phyloP scores from a whole-genome alignment of 2,113 vertebrate species.

The Triplophysa dalaica region DNA sequence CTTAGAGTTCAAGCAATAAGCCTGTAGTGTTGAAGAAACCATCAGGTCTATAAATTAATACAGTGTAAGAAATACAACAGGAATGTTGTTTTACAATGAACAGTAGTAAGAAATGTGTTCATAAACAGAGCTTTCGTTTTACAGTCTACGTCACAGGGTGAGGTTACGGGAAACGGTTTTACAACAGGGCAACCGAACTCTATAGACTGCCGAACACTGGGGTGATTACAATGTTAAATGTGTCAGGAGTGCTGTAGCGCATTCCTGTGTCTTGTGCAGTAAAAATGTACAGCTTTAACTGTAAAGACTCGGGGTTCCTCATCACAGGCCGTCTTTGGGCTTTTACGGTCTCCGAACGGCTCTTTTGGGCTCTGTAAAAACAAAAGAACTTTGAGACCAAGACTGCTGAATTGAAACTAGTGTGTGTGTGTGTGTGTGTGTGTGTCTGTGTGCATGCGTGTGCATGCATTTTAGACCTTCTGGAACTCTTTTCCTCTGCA shows the following conservation, averaged over 20 bases:
- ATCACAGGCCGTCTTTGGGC: conserved; percentile 26
- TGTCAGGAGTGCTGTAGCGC: not conserved
- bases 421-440: not conserved
- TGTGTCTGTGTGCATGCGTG: not conserved
- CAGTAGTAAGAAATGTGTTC: conserved; percentile 21
- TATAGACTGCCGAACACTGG: conserved; percentile 12
- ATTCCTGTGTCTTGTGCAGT: conserved; percentile 37
- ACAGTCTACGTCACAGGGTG: not conserved
- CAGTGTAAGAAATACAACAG: not conserved
- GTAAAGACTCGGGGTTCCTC: conserved; percentile 15
- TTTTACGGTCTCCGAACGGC: conserved; percentile 35
- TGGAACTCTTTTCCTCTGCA: not conserved
- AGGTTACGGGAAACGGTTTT: conserved; percentile 31
- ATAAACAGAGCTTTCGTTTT: conserved; percentile 11
- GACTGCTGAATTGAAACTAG: not conserved
- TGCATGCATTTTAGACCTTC: not conserved
- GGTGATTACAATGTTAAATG: conserved; percentile 24
- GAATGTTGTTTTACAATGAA: conserved; percentile 18
- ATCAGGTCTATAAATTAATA: not conserved
- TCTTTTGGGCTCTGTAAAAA: conserved; percentile 45
- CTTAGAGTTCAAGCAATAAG: no score
- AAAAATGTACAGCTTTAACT: conserved; percentile 32
- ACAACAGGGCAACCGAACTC: conserved; percentile 5
- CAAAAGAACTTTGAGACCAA: conserved; percentile 11
- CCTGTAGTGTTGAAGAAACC: no score